Evolutionary conservation across 2,888 invertebrate genomes (phyloP).

Genomic region (Hemistola chrysoprasaria): DNA sequence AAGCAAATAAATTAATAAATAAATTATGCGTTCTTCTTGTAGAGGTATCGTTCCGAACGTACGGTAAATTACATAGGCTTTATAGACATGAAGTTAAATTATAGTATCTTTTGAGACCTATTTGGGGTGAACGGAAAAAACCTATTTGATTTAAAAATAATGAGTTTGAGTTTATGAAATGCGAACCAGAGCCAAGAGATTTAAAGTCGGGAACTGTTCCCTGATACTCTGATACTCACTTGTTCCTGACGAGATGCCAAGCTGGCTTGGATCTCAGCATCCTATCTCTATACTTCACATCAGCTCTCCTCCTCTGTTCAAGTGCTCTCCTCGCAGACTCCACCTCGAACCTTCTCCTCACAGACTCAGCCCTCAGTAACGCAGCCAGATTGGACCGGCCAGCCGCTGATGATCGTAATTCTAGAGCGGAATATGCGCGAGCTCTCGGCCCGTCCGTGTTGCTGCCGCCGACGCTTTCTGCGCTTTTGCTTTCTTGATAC

Average conservation of each 20-base stretch:
- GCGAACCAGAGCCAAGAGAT: too few species aligned
- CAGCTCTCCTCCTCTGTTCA: constrained; percentile 82
- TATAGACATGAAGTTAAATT: too few species aligned
- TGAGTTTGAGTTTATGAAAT: too few species aligned
- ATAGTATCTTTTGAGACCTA: too few species aligned
- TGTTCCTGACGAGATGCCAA: constrained; percentile 86
- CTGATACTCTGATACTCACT: constrained; percentile 64
- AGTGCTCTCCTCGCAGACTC: constrained; percentile 83
- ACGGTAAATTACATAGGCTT: too few species aligned
- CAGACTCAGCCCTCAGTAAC: constrained; percentile 84
- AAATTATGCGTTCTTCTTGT: too few species aligned
- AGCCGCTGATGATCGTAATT: constrained; percentile 60
- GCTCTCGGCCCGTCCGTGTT: constrained; percentile 49
- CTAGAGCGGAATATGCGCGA: constrained; percentile 71
- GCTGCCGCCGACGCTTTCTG: constrained; percentile 47
- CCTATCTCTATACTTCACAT: constrained; percentile 82
- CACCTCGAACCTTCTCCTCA: constrained; percentile 83
- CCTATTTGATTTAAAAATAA: too few species aligned
- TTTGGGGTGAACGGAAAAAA: too few species aligned
- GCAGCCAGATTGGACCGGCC: constrained; percentile 85
- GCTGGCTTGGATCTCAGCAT: constrained; percentile 84
- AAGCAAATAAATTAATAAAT: too few species aligned
- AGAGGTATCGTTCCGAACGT: too few species aligned
- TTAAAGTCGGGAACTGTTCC: too few species aligned
- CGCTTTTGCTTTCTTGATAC: constrained; percentile 61